These are phyloP conservation scores for Uropsilus gracilis DNA, from an alignment of 2,113 vertebrate species.

Conservation along the genomic window DNA sequence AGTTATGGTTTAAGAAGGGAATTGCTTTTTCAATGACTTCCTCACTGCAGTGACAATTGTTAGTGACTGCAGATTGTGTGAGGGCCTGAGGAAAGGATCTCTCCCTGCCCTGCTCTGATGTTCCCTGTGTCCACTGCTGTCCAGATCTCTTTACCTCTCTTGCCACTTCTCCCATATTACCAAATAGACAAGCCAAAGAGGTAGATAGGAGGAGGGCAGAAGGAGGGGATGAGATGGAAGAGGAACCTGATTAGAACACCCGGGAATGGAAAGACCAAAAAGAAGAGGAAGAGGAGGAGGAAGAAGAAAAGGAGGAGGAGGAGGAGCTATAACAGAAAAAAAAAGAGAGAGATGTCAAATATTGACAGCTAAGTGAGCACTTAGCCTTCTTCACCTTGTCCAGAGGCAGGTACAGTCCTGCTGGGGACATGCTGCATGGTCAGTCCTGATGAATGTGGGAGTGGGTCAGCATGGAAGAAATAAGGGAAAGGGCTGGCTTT, in stretches of 20 bases:
- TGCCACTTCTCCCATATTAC: neutral
- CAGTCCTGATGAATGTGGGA: neutral
- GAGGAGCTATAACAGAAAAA: neutral
- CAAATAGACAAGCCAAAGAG: neutral
- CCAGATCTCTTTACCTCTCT: neutral
- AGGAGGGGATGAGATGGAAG: neutral
- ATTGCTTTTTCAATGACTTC: neutral
- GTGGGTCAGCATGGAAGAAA: too few relatives aligned
- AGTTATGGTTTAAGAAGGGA: neutral
- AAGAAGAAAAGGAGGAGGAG: neutral
- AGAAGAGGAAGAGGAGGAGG: neutral
- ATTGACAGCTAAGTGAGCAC: accelerated
- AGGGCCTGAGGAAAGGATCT: neutral
- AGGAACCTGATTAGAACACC: neutral
- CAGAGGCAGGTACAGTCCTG: neutral
- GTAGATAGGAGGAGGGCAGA: too few relatives aligned
- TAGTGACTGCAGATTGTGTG: neutral
- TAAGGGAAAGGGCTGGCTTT: neutral
- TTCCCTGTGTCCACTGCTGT: neutral
- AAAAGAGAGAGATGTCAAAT: neutral
- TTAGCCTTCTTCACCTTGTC: neutral
- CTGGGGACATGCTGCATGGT: neutral
- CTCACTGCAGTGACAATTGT: neutral
- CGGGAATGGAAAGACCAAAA: neutral
- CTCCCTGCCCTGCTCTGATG: neutral